phyloP scores from a whole-genome alignment of 92 coral and sea anemone species.

The Porites lobata region DNA sequence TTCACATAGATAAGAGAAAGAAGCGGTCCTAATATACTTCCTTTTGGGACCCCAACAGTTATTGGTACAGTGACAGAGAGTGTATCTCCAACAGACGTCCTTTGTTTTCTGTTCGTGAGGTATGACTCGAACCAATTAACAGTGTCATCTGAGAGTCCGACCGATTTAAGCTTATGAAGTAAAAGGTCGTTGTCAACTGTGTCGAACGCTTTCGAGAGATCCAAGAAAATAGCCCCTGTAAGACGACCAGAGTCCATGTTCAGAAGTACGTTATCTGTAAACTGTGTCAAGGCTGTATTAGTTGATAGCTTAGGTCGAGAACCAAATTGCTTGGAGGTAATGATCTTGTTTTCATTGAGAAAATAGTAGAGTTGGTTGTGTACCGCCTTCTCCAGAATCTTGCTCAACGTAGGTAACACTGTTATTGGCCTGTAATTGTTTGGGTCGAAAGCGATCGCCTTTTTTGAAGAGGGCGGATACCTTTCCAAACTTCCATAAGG shows the following conservation, averaged over 20 bases:
- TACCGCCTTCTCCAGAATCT: conserved; percentile 23
- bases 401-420: conserved; percentile 19
- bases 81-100: too few species aligned
- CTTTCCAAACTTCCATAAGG: background rate
- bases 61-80: too few species aligned
- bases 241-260: too few species aligned
- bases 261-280: too few species aligned
- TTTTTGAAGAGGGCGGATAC: background rate
- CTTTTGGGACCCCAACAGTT: too few species aligned
- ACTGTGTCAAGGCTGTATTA: background rate
- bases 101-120: background rate
- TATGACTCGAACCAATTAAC: background rate
- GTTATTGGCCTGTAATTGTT: conserved; percentile 44
- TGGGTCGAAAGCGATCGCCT: background rate
- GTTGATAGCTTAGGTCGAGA: background rate
- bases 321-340: conserved; percentile 32
- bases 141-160: background rate
- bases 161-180: background rate
- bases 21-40: too few species aligned
- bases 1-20: too few species aligned
- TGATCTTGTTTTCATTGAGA: conserved; percentile 8
- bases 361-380: conserved; percentile 23
- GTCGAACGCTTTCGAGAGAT: too few species aligned
- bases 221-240: too few species aligned
- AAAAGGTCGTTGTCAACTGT: too few species aligned